phyloP scores from a whole-genome alignment of 2,888 invertebrate genomes.

The Unio pictorum region DNA sequence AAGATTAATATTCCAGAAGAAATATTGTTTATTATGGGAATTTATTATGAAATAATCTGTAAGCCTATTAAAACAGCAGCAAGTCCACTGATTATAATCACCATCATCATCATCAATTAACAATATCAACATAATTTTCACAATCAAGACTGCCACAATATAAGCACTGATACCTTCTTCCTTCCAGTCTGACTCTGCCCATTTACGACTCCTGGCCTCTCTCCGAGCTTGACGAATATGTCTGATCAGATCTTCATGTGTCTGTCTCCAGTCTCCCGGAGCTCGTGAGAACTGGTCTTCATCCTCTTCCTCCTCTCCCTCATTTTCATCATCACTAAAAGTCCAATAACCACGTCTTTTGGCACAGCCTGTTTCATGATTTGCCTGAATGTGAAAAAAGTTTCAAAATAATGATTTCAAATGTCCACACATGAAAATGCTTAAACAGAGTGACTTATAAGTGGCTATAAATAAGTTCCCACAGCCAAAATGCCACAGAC shows the following conservation, averaged over 20 bases:
- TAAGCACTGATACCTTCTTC: not conserved
- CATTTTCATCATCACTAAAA: conserved; percentile 20
- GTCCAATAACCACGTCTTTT: conserved; percentile 39
- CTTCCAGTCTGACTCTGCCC: conserved; percentile 1
- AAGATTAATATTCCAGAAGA: too few relatives aligned
- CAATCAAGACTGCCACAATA: too few relatives aligned
- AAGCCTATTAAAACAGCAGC: too few relatives aligned
- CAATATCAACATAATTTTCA: too few relatives aligned
- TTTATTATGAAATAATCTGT: too few relatives aligned
- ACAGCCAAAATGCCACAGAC: not conserved
- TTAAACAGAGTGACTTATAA: too few relatives aligned
- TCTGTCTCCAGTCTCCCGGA: conserved; percentile 47
- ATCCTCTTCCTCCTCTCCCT: conserved; percentile 19
- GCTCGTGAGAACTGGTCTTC: conserved; percentile 36
- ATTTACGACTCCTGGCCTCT: conserved; percentile 25
- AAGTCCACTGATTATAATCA: too few relatives aligned
- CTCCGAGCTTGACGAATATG: conserved; percentile 43
- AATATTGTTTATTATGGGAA: too few relatives aligned
- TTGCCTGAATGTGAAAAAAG: conserved; percentile 27
- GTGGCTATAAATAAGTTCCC: conserved; percentile 1
- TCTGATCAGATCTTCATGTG: conserved; percentile 44
- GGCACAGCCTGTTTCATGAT: conserved; percentile 49
- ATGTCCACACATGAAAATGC: too few relatives aligned
- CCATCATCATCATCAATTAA: too few relatives aligned
- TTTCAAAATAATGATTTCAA: not conserved